Evolutionary conservation across 1,140 invertebrate species (phyloP), one percentile per base, ranked within the genome.

Genomic region (Neotoxoptera formosana): DNA sequence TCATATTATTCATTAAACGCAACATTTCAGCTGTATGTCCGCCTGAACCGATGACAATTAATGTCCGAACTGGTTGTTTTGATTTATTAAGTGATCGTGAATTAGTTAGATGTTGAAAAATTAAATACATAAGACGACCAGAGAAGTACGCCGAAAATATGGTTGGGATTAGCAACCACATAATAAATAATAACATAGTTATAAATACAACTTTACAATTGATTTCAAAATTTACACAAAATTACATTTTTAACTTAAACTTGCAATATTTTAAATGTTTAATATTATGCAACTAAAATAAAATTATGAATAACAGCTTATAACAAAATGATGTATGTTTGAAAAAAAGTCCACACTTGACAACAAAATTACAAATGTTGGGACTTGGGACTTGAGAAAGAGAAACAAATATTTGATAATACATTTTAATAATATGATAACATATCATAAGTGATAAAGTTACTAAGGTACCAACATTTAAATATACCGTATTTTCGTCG

Each of bases 11-110:
- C 48, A 98, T 95, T 48, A 99, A 95, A 93, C 96, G 95, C 83
- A 99, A 95, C 96, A 99, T 98, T 96, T 99, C 98, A 51, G 97
- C 97, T 7, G 98, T 99, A 95, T 99, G 98, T 23, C 97, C 97
- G 92, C 97, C 96, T 11, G 96, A 97, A 23, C 96, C 96, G 81
- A 97, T 95, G 81, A 97, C 95, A 86, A 97, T 96, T 94, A 96
- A 94, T 17, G 96, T 96, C 94, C 81, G 45, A 20, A 45, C 0
- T n/a, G 81, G 81, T 41, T 21, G 30, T 84, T 56, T 93, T 93
- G 25, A 41, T 56, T 53, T 41, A 53, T 45, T 93, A 45, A 56
- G 3, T 21, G 76, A 36, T 21, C 36, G 11, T 45, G 23, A 1
- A 45, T 83, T n/a, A 53, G 34, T 53, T 4, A 93, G 3, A 51